Percentiles rank a stretch among this genome's conserved stretches.
Evolutionary conservation across 2,113 vertebrate genomes (phyloP).

Genomic region (Polypterus senegalus): DNA sequence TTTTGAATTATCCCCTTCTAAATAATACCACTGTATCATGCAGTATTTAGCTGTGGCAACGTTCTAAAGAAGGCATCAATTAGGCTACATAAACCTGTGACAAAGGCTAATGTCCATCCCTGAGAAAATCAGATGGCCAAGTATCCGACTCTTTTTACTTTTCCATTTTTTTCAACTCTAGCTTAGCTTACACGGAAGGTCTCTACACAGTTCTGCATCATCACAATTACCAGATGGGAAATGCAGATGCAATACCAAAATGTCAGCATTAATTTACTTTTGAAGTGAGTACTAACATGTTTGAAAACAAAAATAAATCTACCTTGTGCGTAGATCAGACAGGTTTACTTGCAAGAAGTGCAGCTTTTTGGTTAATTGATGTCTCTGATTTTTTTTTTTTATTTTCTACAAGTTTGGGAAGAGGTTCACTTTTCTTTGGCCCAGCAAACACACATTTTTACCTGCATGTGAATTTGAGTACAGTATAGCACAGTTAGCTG

Average conservation of each 20-base stretch:
- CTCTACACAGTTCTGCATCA: neutral
- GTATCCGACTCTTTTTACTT: neutral
- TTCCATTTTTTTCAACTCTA: neutral
- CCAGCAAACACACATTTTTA: too few species aligned
- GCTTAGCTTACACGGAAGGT: neutral
- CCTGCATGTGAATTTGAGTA: too few species aligned
- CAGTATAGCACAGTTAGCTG: too few species aligned
- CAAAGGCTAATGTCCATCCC: neutral
- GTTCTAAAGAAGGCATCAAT: too few species aligned
- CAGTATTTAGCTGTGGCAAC: too few species aligned
- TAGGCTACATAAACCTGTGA: too few species aligned
- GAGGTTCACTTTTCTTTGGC: too few species aligned
- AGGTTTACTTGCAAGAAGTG: neutral
- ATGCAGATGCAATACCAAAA: neutral
- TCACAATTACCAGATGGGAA: neutral
- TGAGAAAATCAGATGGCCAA: neutral
- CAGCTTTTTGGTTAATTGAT: too few species aligned
- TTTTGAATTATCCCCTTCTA: too few species aligned
- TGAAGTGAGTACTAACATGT: neutral
- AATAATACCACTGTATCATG: too few species aligned
- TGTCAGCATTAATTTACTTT: neutral
- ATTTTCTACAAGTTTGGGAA: too few species aligned
- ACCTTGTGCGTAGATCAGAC: neutral
- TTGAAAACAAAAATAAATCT: neutral
- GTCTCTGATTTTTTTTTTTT: too few species aligned